Conservation (phyloP, 2,797 vertebrate genomes). For the Megalops cyprinoides region DNA sequence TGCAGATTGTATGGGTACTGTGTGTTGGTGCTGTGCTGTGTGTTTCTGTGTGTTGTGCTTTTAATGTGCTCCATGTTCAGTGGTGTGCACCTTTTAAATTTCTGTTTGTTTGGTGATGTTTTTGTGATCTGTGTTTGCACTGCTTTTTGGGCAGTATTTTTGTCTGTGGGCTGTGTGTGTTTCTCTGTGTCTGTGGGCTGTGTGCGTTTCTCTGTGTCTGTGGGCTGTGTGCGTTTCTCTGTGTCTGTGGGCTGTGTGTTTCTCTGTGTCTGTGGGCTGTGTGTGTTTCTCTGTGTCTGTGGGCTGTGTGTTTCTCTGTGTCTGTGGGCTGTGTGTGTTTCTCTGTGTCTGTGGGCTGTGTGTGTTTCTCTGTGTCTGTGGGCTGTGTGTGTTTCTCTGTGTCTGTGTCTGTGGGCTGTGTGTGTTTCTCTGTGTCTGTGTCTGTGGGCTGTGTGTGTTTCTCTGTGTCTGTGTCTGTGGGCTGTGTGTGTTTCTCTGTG, state of each 20-base stretch:
- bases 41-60: too few relatives aligned
- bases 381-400: conserved; percentile 7
- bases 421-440: conserved; percentile 40
- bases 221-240: too few relatives aligned
- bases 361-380: background rate
- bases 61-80: too few relatives aligned
- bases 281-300: conserved; percentile 30
- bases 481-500: conserved; percentile 47
- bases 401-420: conserved; percentile 35
- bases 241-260: too few relatives aligned
- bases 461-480: background rate
- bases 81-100: too few relatives aligned
- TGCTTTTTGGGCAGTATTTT: too few relatives aligned
- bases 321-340: background rate
- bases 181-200: too few relatives aligned
- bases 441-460: conserved; percentile 24
- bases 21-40: conserved; percentile 32
- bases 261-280: conserved; percentile 20
- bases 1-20: background rate
- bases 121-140: too few relatives aligned
- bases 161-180: too few relatives aligned
- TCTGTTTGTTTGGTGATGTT: too few relatives aligned
- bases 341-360: conserved; percentile 22
- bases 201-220: too few relatives aligned
- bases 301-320: conserved; percentile 10